Conservation (phyloP, 2,797 vertebrate genomes). For the Dicrostonyx torquatus region DNA sequence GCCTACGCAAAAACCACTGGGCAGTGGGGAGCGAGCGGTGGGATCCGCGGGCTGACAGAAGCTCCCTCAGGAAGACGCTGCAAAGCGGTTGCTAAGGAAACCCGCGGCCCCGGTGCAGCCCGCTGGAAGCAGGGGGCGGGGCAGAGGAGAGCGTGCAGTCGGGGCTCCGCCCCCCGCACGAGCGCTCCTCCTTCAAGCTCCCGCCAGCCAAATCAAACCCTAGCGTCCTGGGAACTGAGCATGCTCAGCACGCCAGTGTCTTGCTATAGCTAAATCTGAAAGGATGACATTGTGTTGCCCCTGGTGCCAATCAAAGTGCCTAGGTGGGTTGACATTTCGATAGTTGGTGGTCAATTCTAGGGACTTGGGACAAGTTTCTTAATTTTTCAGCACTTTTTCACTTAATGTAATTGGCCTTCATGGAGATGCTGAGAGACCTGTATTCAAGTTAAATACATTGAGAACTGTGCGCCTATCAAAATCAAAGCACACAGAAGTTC, state of each 20-base stretch:
- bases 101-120: not conserved
- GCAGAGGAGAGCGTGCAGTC: not conserved
- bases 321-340: not conserved
- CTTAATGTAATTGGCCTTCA: not conserved
- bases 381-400: not conserved
- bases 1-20: conserved; percentile 69
- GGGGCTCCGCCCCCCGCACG: conserved; percentile 57
- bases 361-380: not conserved
- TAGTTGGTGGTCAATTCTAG: not conserved
- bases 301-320: not conserved
- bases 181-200: not conserved
- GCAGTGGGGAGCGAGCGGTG: conserved; percentile 50
- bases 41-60: conserved; percentile 59
- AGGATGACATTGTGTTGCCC: not conserved
- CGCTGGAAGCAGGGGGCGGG: not conserved
- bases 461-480: not conserved
- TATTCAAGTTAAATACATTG: conserved; percentile 2
- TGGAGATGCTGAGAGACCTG: not conserved
- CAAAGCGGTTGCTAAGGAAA: conserved; percentile 45
- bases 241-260: not conserved
- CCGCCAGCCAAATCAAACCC: accelerated
- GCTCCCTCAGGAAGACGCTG: conserved; percentile 55
- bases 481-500: not conserved
- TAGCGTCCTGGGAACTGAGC: not conserved
- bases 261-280: not conserved